Evolutionary conservation across 2,888 invertebrate genomes (phyloP), one percentile per base, ranked within the genome.

Genomic region (Drosophila eohydei): DNA sequence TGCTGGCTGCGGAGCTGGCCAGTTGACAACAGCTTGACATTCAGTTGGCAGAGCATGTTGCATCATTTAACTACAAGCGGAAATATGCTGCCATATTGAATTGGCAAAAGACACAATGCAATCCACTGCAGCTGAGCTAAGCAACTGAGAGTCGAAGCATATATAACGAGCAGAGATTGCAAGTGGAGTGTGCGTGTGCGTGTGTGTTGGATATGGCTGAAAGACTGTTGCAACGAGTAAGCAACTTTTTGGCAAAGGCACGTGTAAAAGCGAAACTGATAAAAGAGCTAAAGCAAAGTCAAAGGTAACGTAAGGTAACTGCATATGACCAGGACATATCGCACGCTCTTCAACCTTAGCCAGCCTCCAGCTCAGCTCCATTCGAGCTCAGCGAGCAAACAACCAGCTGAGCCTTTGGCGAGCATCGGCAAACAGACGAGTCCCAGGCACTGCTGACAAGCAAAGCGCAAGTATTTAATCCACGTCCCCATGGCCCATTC

Each of bases 31-130:
- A 57, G 34, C 43, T 57, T 57, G 56, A 40, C 54, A 55, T 16
- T 16, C 40, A 55, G 40, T 55, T 40, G 57, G 43, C 40, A 41
- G 54, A 50, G 11, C 54, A 65, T 57, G 71, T 54, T 69, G 75
- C 73, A 78, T 78, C 66, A 73, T 72, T 82, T 77, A 80, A 74
- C 69, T 56, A 51, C 54, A 55, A 73, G 54, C 83, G 85, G 83
- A 83, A 74, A 88, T 82, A 77, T 63, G 71, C 70, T 77, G 88
- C 74, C 83, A 75, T 77, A 84, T 87, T 82, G 80, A 82, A 83
- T 87, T 83, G 76, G 58, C 72, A 52, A 63, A 16, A 50, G 30
- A 16, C 48, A 16, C 48, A 50, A 66, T 71, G 78, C 58, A 55
- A 46, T 28, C 21, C 51, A 60, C n/a, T 30, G 32, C 48, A 50